Evolutionary conservation across 2,797 vertebrate genomes (phyloP), one percentile per base, ranked within the genome.

Genomic region (Eleutherodactylus coqui): DNA sequence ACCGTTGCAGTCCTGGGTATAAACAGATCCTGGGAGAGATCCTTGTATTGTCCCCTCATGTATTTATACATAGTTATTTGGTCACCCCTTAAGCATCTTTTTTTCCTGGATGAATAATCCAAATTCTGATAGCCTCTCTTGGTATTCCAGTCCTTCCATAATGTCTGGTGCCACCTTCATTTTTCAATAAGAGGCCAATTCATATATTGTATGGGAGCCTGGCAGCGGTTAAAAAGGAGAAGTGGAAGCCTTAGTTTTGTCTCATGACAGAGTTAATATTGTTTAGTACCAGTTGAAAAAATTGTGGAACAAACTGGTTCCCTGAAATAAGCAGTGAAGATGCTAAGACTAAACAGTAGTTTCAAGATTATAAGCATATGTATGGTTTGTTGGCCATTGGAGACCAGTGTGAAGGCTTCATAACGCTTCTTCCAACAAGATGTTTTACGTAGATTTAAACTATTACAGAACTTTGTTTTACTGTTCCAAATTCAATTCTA

Each of bases 121-220:
- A n/a, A n/a, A n/a, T n/a, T n/a, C n/a, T n/a, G n/a, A n/a, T n/a
- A n/a, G n/a, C n/a, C n/a, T n/a, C n/a, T n/a, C n/a, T n/a, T n/a
- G n/a, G n/a, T n/a, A n/a, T n/a, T n/a, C n/a, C n/a, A n/a, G n/a
- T n/a, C n/a, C n/a, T n/a, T n/a, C 55, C 53, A 60, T 78, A 78
- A 84, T 84, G 32, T 78, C 75, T 51, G 73, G 60, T 51, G n/a
- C 58, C 83, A 84, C 75, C 75, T 75, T 69, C 16, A 55, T 82
- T 67, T 70, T 49, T 24, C 73, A 47, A 45, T 51, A 47, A 78
- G 32, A 32, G 58, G 51, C 75, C 81, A 83, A 83, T 51, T 75
- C 41, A 21, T 38, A 21, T 49, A 84, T 77, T 76, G 83, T 84
- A 36, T 38, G 29, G 16, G 21, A 27, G 60, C 32, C 72, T 76